Evolutionary conservation across 2,797 vertebrate genomes (phyloP).

Genomic region (Taenioides sp.): DNA sequence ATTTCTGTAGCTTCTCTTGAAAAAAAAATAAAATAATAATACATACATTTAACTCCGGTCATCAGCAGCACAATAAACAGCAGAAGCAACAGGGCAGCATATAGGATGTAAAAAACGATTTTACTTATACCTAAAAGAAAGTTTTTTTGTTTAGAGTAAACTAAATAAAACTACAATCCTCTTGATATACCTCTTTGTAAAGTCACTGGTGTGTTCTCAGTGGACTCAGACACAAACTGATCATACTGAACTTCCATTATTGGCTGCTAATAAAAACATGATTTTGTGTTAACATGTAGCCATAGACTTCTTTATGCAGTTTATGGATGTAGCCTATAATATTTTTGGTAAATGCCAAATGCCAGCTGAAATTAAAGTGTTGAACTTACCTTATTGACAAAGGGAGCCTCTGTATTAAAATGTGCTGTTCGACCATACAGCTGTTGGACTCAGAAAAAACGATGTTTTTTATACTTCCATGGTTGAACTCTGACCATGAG

Average conservation of each 20-base stretch:
- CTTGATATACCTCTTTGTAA: constrained; percentile 38
- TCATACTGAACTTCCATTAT: constrained; percentile 67
- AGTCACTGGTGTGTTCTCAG: background rate
- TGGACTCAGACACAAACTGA: constrained; percentile 36
- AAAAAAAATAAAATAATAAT: background rate
- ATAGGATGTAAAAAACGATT: constrained; percentile 50
- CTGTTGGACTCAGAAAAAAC: too few species aligned
- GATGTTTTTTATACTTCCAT: too few species aligned
- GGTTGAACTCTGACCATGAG: constrained; percentile 52
- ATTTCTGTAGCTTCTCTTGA: background rate
- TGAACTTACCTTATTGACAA: constrained; percentile 31
- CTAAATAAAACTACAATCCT: background rate
- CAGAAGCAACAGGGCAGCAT: constrained; percentile 61
- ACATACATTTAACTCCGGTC: constrained; percentile 72
- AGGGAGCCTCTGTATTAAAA: background rate
- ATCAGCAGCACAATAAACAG: constrained; percentile 67
- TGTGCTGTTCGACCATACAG: background rate
- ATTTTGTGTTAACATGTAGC: too few species aligned
- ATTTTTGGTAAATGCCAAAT: too few species aligned
- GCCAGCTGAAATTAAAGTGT: background rate
- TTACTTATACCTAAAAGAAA: constrained; percentile 48
- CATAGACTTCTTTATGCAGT: too few species aligned
- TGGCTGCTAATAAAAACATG: constrained; percentile 12
- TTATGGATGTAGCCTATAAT: too few species aligned
- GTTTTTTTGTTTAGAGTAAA: background rate